phyloP scores from a whole-genome alignment of 1,140 invertebrate genomes.

The Apis dorsata region DNA sequence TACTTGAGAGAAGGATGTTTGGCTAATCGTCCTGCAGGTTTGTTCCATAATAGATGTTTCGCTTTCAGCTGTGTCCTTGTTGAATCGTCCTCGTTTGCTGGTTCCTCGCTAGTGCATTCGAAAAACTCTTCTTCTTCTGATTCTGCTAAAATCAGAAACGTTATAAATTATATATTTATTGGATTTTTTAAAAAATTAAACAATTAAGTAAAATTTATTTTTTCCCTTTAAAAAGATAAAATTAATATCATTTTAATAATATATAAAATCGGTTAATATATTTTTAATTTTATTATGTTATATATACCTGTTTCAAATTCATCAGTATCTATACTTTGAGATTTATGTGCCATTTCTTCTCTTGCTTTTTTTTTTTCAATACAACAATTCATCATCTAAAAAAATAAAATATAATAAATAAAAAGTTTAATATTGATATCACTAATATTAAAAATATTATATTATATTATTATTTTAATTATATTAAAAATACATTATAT shows the following conservation, averaged over 20 bases:
- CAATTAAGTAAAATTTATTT: too few relatives aligned
- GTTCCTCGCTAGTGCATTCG: slow-evolving; percentile 87
- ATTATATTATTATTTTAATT: too few relatives aligned
- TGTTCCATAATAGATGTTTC: slow-evolving; percentile 83
- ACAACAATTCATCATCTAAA: slow-evolving; percentile 97
- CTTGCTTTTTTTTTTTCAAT: slow-evolving; percentile 87
- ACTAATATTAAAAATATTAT: too few relatives aligned
- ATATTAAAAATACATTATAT: too few relatives aligned
- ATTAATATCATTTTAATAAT: too few relatives aligned
- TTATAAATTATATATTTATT: too few relatives aligned
- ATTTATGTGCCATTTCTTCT: slow-evolving; percentile 76
- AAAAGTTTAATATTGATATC: neutral
- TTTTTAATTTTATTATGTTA: too few relatives aligned
- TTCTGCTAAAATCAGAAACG: slow-evolving; percentile 46
- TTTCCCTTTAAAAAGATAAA: neutral
- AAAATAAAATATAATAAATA: slow-evolving; percentile 19
- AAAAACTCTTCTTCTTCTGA: slow-evolving; percentile 90
- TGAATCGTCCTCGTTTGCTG: slow-evolving; percentile 76
- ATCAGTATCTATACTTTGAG: slow-evolving; percentile 66
- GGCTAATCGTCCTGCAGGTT: slow-evolving; percentile 86
- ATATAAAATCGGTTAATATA: too few relatives aligned
- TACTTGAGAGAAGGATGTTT: slow-evolving; percentile 84
- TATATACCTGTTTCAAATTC: slow-evolving; percentile 68
- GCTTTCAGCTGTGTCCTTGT: slow-evolving; percentile 63
- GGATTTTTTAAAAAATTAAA: too few relatives aligned